Conservation (phyloP, 2,888 invertebrate species). For the Dryomyza anilis region DNA sequence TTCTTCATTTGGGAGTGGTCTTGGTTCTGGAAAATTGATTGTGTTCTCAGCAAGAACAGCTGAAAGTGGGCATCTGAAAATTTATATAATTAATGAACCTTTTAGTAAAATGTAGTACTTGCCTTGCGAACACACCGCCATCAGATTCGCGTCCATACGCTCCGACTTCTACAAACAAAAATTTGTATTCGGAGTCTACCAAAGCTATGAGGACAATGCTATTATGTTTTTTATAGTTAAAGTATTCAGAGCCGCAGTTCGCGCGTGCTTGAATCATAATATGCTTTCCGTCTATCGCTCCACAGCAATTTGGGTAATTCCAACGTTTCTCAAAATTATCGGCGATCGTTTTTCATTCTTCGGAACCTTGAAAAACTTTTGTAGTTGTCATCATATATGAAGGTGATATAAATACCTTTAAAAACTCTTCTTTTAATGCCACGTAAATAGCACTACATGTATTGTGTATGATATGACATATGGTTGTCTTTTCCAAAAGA, state of each 20-base stretch:
- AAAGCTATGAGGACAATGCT: conserved; percentile 23
- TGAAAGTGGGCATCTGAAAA: conserved; percentile 2
- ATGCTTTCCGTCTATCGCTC: conserved; percentile 26
- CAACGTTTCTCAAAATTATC: conserved; percentile 12
- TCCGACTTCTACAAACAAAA: conserved; percentile 20
- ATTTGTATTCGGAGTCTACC: conserved; percentile 13
- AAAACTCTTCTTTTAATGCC: not conserved
- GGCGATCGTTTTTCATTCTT: conserved; percentile 10
- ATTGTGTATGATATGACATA: not conserved
- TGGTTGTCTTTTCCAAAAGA: not conserved
- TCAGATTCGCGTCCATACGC: conserved; percentile 10
- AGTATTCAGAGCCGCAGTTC: conserved; percentile 17
- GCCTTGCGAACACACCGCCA: conserved; percentile 6
- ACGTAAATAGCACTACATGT: not conserved
- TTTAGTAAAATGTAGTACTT: not conserved
- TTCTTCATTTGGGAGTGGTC: conserved; percentile 10
- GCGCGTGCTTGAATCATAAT: conserved; percentile 2
- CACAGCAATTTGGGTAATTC: conserved; percentile 23
- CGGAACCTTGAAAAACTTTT: not conserved
- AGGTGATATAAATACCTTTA: no score
- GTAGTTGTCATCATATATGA: no score
- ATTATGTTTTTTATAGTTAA: conserved; percentile 18
- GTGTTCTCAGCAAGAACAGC: not conserved
- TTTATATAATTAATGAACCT: not conserved
- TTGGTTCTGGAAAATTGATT: conserved; percentile 16